Base-by-base conservation (phyloP, 1,140 invertebrate genomes). In the Eumaeus atala region DNA sequence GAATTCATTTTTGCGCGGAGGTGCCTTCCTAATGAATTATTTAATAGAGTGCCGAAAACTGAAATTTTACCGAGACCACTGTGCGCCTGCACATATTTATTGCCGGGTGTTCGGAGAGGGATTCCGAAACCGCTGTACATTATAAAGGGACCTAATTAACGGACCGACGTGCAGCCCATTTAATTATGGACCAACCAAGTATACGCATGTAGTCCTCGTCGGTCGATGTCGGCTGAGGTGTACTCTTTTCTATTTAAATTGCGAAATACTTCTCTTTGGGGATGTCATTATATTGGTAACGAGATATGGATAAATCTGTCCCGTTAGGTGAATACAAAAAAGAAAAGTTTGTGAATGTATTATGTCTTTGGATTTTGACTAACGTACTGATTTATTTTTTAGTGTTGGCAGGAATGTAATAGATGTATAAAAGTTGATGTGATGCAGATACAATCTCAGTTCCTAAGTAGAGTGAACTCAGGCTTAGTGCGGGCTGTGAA, bases 111-210 rank as follows among this genome's bases (percentile, higher is more conserved):
- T 71, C 70, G 64, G 66, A 71, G 64, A 73, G 77, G 73, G 77
- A 70, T 76, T 73, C 68, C 62, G 69, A 67, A 77, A 74, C 72
- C 73, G 77, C 76, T 69, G 67, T 84, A 80, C 75, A 83, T 84
- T 75, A 82, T 82, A 73, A 68, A 82, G 69, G 74, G 62, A 72
- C 67, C 74, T 84, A 84, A 84, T 84, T 84, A 84, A 80, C 77
- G 67, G 63, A 65, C 69, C 70, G 69, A 66, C 66, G 69, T 66
- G 59, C 64, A 57, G 58, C 42, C 56, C 58, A 51, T 69, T 84
- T 76, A 81, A 81, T 84, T 73, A 81, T 84, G 70, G 56, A 79
- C 44, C 47, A 55, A 38, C 34, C 21, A 28, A 28, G 21, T 48
- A 56, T 50, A 53, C 18, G 51, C 18, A 12, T 42, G 37, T 38